Base-by-base conservation (phyloP, 2,888 invertebrate genomes). In the Chironomus tentans region DNA sequence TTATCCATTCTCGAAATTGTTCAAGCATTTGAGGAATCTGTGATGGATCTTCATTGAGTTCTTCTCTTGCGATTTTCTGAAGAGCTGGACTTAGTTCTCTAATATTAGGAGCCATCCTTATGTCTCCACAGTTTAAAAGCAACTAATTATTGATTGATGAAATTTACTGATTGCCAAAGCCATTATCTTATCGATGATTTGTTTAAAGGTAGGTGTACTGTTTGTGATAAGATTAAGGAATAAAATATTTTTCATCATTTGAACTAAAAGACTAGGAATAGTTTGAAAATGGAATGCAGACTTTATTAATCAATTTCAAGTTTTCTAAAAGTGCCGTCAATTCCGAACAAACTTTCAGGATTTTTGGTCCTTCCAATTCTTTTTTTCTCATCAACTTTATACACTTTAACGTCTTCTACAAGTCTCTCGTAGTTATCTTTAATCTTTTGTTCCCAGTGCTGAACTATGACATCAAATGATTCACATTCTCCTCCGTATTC, bases 401-500 rank as follows among this genome's bases (percentile, higher is more conserved):
- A 76, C 2, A 80, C 77, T 0, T 77, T 78, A 38, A 68, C 78
- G 7, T 82, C 82, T 21, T 81, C 80, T 6, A 78, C 77, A 12
- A 81, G 79, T 68, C 79, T 81, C 1, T 79, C 78, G 22, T 77
- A 78, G 47, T 79, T 79, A 46, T 68, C 76, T 4, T 78, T n/a
- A 62, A 82, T n/a, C 15, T 77, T 74, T 77, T 78, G 73, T 22
- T 80, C 81, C 78, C 80, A 79, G 12, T 79, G 65, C 13, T 75
- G 77, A 47, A 79, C 69, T 3, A 79, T 76, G 28, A 50, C 69
- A 3, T 68, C 47, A 12, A 87, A 79, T 6, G 87, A 83, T 0
- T 87, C 87, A 46, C 85, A 88, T 15, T 83, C 83, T 4, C 91
- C 91, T n/a, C 90, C 90, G 78, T 89, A 90, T 79, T 91, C 90